Base-by-base conservation (phyloP, 2,888 invertebrate genomes). In the Tachina grossa region DNA sequence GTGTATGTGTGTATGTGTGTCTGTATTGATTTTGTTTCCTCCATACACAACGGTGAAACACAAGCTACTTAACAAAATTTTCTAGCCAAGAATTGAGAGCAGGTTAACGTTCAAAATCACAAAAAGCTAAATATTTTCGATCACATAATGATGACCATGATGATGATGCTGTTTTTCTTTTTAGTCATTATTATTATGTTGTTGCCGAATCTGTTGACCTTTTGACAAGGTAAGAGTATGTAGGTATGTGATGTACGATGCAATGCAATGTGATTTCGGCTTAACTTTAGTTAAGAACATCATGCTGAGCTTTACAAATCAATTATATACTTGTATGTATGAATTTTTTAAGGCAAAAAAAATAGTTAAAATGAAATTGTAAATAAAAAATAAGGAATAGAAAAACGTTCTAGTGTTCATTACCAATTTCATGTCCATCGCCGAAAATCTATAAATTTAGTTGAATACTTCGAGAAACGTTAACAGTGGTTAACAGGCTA, bases 21-120 rank as follows among this genome's bases (percentile, higher is more conserved):
- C n/a, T 11, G 6, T 39, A 59, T 78, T 59, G 51, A 45, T 59
- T 49, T 77, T 31, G 41, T 61, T 11, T 43, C n/a, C 16, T 41
- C 1, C 16, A 59, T 77, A 47, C 51, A 41, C 9, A 49, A 69
- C 51, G 16, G 43, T 79, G 79, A 79, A 83, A 80, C 85, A 79
- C 75, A 76, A 76, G 83, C 85, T 83, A 85, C 85, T 85, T 83
- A 83, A 83, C 75, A 71, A 57, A 71, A 49, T 71, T 68, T 66
- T 65, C 16, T 72, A 49, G 59, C n/a, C 47, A 59, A 51, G 10
- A 39, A 19, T 66, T 57, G n/a, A 65, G 51, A 71, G 57, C 16
- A 49, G 75, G 63, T 57, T 49, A 31, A 43, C 22, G 78, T 31
- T 57, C 43, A 68, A 65, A 81, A 82, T 82, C 84, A 84, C 61